Base-by-base conservation (phyloP, 1,140 invertebrate genomes). In the Trichoplusia ni region DNA sequence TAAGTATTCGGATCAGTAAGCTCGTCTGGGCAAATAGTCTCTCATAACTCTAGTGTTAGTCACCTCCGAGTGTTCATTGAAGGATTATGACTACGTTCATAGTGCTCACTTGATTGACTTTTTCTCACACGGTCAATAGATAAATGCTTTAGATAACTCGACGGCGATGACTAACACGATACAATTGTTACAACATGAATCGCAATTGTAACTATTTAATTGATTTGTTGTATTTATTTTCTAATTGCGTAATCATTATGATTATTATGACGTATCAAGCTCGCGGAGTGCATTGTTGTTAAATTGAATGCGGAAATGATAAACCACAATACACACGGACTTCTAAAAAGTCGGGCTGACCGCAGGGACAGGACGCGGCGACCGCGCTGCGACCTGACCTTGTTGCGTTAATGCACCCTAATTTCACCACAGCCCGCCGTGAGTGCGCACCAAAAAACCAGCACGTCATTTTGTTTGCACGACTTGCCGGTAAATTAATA, bases 401-500 rank as follows among this genome's bases (percentile, higher is more conserved):
- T 86, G 82, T 86, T 86, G 73, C 82, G 68, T 86, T 87, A 89
- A 84, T 86, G 84, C 80, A 90, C 82, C 84, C 88, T 84, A 89
- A 89, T 87, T 90, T 89, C 84, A 85, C 83, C 56, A 60, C 42
- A 60, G 56, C 38, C 56, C 77, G 71, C 58, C 75, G 73, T 75
- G 70, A 75, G 67, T 73, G 75, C 67, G 54, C 68, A 72, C 69
- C 76, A 49, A 75, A 86, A 86, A 86, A 83, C 82, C 66, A 72
- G 75, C 80, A 81, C 75, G 79, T 87, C 85, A 85, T 75, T 71
- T 67, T 80, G 82, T 82, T 86, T 86, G 87, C 84, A 88, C 83
- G 85, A 86, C 78, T 87, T 81, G 76, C 66, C 78, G 79, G 86
- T 90, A 83, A 88, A 88, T 90, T 88, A 86, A 82, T 82, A 75